Evolutionary conservation across 2,797 vertebrate genomes (phyloP).

Genomic region (Megaceryle alcyon): DNA sequence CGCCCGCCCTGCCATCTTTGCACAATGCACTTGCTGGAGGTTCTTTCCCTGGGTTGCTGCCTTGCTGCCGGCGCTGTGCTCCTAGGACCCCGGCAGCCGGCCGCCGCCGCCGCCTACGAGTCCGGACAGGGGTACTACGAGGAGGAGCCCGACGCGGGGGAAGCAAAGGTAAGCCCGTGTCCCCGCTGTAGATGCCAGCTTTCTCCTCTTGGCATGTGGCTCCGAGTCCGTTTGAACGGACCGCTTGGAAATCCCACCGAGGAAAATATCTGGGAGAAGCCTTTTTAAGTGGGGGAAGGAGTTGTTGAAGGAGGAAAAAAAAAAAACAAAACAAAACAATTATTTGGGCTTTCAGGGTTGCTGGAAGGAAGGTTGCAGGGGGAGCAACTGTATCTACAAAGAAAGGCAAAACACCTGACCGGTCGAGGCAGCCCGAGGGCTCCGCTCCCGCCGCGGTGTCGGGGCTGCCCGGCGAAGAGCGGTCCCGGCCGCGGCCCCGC

Average conservation of each 20-base stretch:
- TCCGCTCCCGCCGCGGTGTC: neutral
- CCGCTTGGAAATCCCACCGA: neutral
- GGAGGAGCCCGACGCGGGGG: constrained; percentile 83
- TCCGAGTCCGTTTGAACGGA: neutral
- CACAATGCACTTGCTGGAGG: constrained; percentile 83
- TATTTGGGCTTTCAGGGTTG: neutral
- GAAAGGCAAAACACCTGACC: neutral
- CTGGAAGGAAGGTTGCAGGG: neutral
- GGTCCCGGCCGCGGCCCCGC: neutral
- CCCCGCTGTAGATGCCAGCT: neutral
- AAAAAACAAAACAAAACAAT: neutral
- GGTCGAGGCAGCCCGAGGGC: neutral
- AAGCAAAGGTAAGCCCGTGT: constrained; percentile 83
- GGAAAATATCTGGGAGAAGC: neutral
- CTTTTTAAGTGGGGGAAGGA: neutral
- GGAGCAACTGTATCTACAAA: neutral
- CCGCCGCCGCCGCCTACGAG: constrained; percentile 83
- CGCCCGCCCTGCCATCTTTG: constrained; percentile 12
- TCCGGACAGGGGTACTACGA: constrained; percentile 86
- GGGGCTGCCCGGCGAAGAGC: neutral
- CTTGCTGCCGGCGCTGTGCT: constrained; percentile 75
- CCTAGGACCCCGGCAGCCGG: constrained; percentile 64
- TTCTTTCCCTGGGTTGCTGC: constrained; percentile 72
- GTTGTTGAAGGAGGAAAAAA: neutral
- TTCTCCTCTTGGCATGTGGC: neutral